Evolutionary conservation across 1,140 invertebrate species (phyloP).

Genomic region (Theocolax elegans): DNA sequence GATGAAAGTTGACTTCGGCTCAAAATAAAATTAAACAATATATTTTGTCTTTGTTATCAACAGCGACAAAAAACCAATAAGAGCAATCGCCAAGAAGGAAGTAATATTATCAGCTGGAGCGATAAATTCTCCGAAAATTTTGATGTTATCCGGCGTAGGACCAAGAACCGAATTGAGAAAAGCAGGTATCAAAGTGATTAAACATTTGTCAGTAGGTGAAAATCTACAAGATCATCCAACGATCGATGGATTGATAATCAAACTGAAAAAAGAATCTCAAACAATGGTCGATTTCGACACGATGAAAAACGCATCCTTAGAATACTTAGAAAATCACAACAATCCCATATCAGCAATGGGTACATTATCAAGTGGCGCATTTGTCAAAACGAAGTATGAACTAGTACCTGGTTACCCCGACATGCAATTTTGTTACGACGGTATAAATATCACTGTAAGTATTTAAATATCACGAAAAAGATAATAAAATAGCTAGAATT

Average conservation of each 20-base stretch:
- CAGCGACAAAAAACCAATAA: not conserved
- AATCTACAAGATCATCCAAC: constrained; percentile 73
- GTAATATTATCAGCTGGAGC: too few relatives aligned
- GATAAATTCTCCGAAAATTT: too few relatives aligned
- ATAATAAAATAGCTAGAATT: too few relatives aligned
- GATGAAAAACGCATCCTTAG: too few relatives aligned
- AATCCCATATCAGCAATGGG: not conserved
- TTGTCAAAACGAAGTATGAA: not conserved
- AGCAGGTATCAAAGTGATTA: constrained; percentile 66
- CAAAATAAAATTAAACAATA: too few relatives aligned
- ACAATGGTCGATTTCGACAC: too few relatives aligned
- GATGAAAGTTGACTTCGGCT: too few relatives aligned
- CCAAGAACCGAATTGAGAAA: constrained; percentile 72
- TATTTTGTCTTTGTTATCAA: too few relatives aligned
- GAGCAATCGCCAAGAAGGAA: constrained; percentile 63
- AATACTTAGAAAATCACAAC: not conserved
- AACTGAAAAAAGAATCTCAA: too few relatives aligned
- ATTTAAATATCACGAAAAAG: too few relatives aligned
- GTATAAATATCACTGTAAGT: not conserved
- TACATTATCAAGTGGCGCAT: not conserved
- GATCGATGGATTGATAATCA: constrained; percentile 33
- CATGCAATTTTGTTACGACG: not conserved
- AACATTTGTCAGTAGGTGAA: too few relatives aligned
- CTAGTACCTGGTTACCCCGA: not conserved
- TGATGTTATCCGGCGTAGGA: too few relatives aligned